A percentile compares a stretch with the other conserved stretches of the same genome.
These are phyloP conservation scores for Branchinecta lindahli DNA, from an alignment of 1,140 invertebrate genomes.

Conservation along the genomic window DNA sequence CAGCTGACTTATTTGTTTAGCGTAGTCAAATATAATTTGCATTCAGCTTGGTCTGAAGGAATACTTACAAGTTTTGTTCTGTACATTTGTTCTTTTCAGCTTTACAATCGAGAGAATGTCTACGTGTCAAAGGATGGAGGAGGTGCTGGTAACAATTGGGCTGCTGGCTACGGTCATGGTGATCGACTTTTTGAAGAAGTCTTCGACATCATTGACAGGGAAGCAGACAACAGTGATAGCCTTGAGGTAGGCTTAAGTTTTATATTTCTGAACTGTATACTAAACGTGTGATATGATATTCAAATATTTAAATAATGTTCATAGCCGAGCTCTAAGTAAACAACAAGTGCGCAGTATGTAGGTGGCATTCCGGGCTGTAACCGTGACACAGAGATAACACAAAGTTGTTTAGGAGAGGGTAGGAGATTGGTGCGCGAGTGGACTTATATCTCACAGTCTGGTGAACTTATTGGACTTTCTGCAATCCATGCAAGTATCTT, in stretches of 20 bases:
- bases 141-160: conserved; percentile 99
- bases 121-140: conserved; percentile 95
- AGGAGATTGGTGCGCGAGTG: too few species aligned
- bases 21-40: too few species aligned
- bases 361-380: too few species aligned
- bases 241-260: conserved; percentile 48
- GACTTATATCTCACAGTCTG: too few species aligned
- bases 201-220: conserved; percentile 96
- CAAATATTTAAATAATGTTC: too few species aligned
- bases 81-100: conserved; percentile 32
- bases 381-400: too few species aligned
- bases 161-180: conserved; percentile 81
- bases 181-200: conserved; percentile 91
- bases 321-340: too few species aligned
- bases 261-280: conserved; percentile 20
- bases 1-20: too few species aligned
- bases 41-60: not conserved
- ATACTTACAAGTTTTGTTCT: not conserved
- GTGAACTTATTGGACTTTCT: too few species aligned
- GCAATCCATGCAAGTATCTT: too few species aligned
- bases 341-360: too few species aligned
- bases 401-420: too few species aligned
- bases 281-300: not conserved
- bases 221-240: conserved; percentile 96
- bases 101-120: conserved; percentile 97